A percentile compares a stretch with the other conserved stretches of the same genome.
phyloP scores from a whole-genome alignment of 2,888 invertebrate genomes.

The Cephus pygmeus region DNA sequence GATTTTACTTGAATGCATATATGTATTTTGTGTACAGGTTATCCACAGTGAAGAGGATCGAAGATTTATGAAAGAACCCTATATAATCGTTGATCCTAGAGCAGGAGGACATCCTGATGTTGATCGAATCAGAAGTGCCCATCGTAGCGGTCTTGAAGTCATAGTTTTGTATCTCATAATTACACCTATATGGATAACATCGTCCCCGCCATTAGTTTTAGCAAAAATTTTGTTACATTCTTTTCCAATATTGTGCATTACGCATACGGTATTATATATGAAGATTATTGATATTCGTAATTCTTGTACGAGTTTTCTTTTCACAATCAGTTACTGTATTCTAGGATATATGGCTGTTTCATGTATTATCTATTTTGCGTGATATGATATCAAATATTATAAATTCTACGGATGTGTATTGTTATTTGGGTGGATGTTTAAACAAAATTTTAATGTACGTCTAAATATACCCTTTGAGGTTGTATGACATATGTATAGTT shows the following conservation, averaged over 20 bases:
- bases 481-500: background rate
- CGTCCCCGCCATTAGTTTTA: conserved; percentile 30
- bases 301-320: conserved; percentile 8
- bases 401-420: background rate
- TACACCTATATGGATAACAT: conserved; percentile 43
- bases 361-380: conserved; percentile 2
- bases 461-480: background rate
- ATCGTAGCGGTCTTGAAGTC: conserved; percentile 44
- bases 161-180: conserved; percentile 44
- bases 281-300: conserved; percentile 26
- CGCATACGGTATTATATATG: conserved; percentile 39
- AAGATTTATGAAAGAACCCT: conserved; percentile 46
- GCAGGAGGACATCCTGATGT: conserved; percentile 53
- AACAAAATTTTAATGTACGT: background rate
- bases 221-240: conserved; percentile 33
- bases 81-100: conserved; percentile 39
- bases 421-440: background rate
- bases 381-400: background rate
- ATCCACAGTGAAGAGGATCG: conserved; percentile 57
- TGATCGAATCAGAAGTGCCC: conserved; percentile 46
- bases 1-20: background rate
- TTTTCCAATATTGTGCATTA: conserved; percentile 39
- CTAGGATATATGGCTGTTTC: conserved; percentile 24
- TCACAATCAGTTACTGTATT: conserved; percentile 20
- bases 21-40: conserved; percentile 34